Evolutionary conservation across 2,888 invertebrate species (phyloP).

Genomic region (Nymphalis polychloros): DNA sequence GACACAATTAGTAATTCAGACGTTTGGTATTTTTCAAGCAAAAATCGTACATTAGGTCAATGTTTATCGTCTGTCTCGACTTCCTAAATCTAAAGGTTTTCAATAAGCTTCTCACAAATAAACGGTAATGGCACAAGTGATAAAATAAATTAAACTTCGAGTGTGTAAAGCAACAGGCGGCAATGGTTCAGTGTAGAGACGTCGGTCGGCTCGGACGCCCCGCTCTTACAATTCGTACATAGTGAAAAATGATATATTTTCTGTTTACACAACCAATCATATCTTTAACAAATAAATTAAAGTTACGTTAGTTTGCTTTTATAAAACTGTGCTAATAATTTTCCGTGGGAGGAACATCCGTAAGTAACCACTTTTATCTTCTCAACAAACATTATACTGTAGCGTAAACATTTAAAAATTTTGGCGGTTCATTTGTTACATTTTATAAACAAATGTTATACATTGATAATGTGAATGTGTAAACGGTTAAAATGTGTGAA

Average conservation of each 20-base stretch:
- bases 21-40: no score
- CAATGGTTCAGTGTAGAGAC: conserved; percentile 37
- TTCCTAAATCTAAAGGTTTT: conserved; percentile 20
- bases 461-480: conserved; percentile 32
- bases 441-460: conserved; percentile 47
- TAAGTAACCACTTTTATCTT: conserved; percentile 59
- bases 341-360: conserved; percentile 47
- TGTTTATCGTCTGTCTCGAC: conserved; percentile 1
- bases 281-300: conserved; percentile 41
- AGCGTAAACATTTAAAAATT: conserved; percentile 54
- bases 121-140: conserved; percentile 16
- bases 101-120: conserved; percentile 21
- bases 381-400: conserved; percentile 43
- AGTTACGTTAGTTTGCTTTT: conserved; percentile 45
- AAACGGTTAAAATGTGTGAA: conserved; percentile 17
- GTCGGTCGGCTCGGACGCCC: conserved; percentile 41
- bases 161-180: conserved; percentile 34
- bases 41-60: neutral
- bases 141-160: conserved; percentile 30
- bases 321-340: conserved; percentile 45
- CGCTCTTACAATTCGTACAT: conserved; percentile 29
- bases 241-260: conserved; percentile 19
- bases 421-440: conserved; percentile 47
- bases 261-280: conserved; percentile 28
- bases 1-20: no score